Conservation (phyloP, 2,888 invertebrate genomes). For the Macrophya alboannulata region DNA sequence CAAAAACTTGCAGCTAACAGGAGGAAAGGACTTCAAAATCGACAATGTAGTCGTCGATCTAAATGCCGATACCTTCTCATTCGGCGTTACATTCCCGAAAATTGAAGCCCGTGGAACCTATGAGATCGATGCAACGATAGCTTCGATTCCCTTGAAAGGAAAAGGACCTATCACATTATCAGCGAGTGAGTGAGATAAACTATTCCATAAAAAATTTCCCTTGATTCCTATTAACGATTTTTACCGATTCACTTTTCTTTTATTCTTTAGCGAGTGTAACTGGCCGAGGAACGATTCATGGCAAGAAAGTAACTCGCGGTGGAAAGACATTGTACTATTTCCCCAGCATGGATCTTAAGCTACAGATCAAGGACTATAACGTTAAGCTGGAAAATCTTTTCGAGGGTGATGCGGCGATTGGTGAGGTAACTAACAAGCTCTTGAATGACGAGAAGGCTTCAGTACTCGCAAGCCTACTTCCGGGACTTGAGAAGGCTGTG, state of each 20-base stretch:
- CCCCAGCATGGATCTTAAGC: conserved; percentile 25
- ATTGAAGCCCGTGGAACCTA: not conserved
- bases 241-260: not conserved
- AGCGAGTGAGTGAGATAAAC: conserved; percentile 20
- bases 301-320: conserved; percentile 11
- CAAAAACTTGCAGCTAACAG: not conserved
- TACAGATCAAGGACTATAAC: not conserved
- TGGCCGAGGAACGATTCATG: conserved; percentile 57
- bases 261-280: not conserved
- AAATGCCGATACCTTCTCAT: not conserved
- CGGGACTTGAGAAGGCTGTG: conserved; percentile 11
- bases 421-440: conserved; percentile 14
- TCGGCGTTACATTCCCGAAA: not conserved
- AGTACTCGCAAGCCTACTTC: not conserved
- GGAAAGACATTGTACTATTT: conserved; percentile 15
- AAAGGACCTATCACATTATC: conserved; percentile 1
- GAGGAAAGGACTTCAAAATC: conserved; percentile 2
- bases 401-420: conserved; percentile 9
- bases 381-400: conserved; percentile 6
- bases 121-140: conserved; percentile 24
- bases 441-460: conserved; percentile 11
- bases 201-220: not conserved
- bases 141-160: conserved; percentile 10
- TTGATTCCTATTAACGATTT: not conserved
- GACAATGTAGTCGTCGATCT: conserved; percentile 77